Base-by-base conservation (phyloP, 2,113 vertebrate species). In the Octodon degus region DNA sequence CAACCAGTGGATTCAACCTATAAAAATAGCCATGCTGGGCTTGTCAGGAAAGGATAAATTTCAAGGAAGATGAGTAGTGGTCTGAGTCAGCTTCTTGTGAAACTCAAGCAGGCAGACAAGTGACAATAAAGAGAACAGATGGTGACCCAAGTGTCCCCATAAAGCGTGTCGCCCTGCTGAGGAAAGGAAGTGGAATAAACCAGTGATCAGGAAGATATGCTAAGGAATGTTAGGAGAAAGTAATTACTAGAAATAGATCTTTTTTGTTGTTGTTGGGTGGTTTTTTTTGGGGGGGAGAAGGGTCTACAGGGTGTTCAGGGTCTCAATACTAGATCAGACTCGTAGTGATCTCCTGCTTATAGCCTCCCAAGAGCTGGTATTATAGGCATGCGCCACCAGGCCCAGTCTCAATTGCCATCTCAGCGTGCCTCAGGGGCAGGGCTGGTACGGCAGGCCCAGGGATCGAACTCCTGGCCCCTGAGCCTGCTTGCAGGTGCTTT, bases 81-180 rank as follows among this genome's bases (percentile, higher is more conserved):
- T 93, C 72, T 96, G 91, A 91, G 79, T 96, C 95, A 96, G 82
- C 77, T 32, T 14, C 65, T 96, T 1, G 0, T 88, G 93, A 96
- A 97, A 96, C 86, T 30, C 43, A 90, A 97, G 83, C 37, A 32
- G 77, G 25, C 86, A 68, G 63, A 37, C 58, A 88, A 37, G 6
- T 89, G 58, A 67, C 55, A 81, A 62, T 43, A 63, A 92, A 80
- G 20, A 65, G 70, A 79, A 58, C 1, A 62, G 43, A 50, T 32
- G 20, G 65, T 74, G 62, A 90, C n/a, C 70, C 32, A 85, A 90
- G n/a, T 25, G 50, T 94, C 37, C 47, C 86, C 72, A 65, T 80
- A 80, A 60, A 79, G 37, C 43, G 40, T 2, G 37, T 80, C 7
- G 6, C 7, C 32, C 34, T 11, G 12, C 11, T 37, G 30, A 88